Evolutionary conservation across 2,113 vertebrate species (phyloP), one percentile per base, ranked within the genome.

Genomic region (Aphelocoma coerulescens): DNA sequence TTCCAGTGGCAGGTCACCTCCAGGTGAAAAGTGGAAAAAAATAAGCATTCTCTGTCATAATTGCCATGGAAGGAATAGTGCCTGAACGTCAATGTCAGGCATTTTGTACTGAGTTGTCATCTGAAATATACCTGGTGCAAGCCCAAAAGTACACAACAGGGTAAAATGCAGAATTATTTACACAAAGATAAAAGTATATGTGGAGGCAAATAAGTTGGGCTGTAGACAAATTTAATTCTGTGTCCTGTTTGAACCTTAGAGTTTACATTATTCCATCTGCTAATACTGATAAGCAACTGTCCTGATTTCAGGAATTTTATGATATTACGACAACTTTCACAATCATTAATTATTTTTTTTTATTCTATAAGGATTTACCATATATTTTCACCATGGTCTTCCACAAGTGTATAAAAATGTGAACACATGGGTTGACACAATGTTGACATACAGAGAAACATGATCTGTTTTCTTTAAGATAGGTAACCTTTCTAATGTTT

Each of bases 1-100:
- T 97, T 96, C 91, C 91, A 65, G 73, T 46, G 62, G 61, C 74
- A 94, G 93, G 82, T 95, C 93, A 97, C 24, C 33, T 58, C 32
- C 80, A 71, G 93, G 91, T 91, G 92, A 94, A 67, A 85, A 84
- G 46, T 85, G 30, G 28, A 20, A 55, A 92, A 84, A 89, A 88
- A 49, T 7, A 62, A 6, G 14, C 16, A 20, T 61, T 43, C 24
- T 79, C 43, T 51, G 23, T 79, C 85, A 62, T 9, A 5, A 33
- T 46, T 77, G 55, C 78, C 21, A 4, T 24, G 17, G n/a, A 74
- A 93, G 54, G 24, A 71, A 24, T 15, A n/a, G 58, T 33, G 54
- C 8, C 68, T 84, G 77, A 80, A 82, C 46, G 67, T 57, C 76
- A 21, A 65, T 26, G 33, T 41, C 37, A 67, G 58, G 49, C 6